Conservation (phyloP, 2,113 vertebrate genomes). For the Ovis canadensis region DNA sequence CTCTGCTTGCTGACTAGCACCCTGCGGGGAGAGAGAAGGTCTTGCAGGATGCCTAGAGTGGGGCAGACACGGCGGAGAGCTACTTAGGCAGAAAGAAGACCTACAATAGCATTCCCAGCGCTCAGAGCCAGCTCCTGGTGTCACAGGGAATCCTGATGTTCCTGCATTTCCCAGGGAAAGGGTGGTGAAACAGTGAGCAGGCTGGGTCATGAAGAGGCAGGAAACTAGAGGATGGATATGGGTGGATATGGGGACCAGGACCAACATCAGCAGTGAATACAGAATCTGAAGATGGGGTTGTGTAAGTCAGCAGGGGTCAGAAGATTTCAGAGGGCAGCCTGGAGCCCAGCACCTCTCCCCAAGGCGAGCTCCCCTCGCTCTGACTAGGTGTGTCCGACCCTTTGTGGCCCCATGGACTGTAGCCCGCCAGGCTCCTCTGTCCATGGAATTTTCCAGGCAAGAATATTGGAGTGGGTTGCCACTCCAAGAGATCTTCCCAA, state of each 20-base stretch:
- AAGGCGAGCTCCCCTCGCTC: not conserved
- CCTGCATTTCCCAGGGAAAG: not conserved
- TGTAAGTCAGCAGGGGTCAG: not conserved
- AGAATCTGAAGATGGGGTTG: not conserved
- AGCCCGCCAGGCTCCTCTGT: not conserved
- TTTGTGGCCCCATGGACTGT: not conserved
- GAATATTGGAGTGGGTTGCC: not conserved
- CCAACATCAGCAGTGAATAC: not conserved
- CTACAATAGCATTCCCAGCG: rapidly evolving
- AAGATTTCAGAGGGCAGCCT: not conserved
- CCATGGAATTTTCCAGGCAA: not conserved
- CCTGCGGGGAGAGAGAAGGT: not conserved
- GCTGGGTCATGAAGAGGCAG: not conserved
- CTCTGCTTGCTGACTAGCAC: not conserved
- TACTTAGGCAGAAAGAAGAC: not conserved
- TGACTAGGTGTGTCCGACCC: not conserved
- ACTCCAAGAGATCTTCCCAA: not conserved
- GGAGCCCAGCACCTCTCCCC: not conserved
- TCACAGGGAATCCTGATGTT: not conserved
- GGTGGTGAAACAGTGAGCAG: not conserved
- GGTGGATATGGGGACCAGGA: not conserved
- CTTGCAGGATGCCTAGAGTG: not conserved
- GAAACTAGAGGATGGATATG: not conserved
- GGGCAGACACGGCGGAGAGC: not conserved
- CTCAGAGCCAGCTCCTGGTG: not conserved